Percentiles rank a stretch among this genome's conserved stretches.
Evolutionary conservation across 2,113 vertebrate genomes (phyloP).

Genomic region (Synodontis membranacea): DNA sequence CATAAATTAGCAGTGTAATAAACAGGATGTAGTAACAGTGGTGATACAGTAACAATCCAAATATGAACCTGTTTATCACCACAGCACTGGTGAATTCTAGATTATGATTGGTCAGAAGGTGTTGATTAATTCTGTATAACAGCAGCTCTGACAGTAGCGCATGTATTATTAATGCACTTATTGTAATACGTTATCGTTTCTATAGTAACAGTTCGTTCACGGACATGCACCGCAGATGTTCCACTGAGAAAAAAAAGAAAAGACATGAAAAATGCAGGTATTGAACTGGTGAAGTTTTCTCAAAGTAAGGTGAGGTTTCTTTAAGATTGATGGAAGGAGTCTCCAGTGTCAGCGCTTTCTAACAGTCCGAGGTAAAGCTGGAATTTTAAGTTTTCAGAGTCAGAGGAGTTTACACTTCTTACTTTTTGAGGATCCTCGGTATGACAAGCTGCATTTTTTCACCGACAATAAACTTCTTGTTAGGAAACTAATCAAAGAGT

Average conservation of each 20-base stretch:
- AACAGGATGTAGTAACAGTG: neutral
- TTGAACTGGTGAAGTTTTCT: neutral
- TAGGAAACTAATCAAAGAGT: neutral
- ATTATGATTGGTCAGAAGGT: neutral
- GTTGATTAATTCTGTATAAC: neutral
- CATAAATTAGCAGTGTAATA: neutral
- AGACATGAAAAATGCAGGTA: neutral
- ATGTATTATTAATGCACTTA: neutral
- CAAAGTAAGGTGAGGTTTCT: neutral
- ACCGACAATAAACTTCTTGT: no score
- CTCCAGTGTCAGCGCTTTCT: neutral
- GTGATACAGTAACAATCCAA: neutral
- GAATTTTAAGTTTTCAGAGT: neutral
- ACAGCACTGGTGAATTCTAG: neutral
- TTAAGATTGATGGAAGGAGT: neutral
- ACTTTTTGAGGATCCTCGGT: no score
- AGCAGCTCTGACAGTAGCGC: neutral
- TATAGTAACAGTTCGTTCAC: neutral
- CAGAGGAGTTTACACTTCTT: no score
- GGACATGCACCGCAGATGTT: neutral
- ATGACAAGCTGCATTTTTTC: no score
- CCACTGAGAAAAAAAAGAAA: neutral
- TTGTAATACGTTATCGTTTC: neutral
- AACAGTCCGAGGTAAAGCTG: neutral
- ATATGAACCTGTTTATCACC: neutral